Base-by-base conservation (phyloP, 2,888 invertebrate genomes). In the Apodemia zela region DNA sequence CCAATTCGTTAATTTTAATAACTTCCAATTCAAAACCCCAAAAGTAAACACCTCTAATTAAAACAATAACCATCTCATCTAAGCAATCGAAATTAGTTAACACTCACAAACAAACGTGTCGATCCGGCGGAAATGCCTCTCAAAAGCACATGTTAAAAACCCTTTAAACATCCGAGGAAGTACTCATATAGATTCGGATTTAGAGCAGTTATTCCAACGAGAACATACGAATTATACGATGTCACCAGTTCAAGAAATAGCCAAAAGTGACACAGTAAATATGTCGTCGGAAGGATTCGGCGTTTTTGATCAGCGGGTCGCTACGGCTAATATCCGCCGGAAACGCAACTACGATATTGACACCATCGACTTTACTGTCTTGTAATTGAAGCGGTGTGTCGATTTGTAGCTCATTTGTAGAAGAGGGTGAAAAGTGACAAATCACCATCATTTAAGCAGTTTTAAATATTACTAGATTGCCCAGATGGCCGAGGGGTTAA, bases 321-420 rank as follows among this genome's bases (percentile, higher is more conserved):
- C 77, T 79, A 77, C 79, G 84, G 75, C 75, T 81, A 81, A 87
- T 89, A 87, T 90, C 90, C 90, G 89, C 73, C 89, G 90, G 90
- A 91, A 84, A 87, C 80, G 82, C 45, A 33, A 73, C 69, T 75
- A 75, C 76, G 75, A 77, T 77, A 71, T 74, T 71, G 77, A 81
- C 82, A 78, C 78, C 76, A 71, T 71, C 74, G 75, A 79, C 80
- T 81, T 85, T 84, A 85, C 85, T 84, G 83, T 82, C 82, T 74
- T 82, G 80, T 89, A 88, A 90, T 89, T 86, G 89, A 87, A 87
- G 79, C 33, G 33, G 33, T 75, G 85, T 87, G 88, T 79, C 82
- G 82, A 85, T 88, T 84, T 86, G 82, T 84, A 67, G 66, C 69
- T 79, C 78, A 74, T 79, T 79, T 75, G 73, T 70, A 69, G 71